A percentile compares a stretch with the other conserved stretches of the same genome.
phyloP scores from a whole-genome alignment of 2,888 invertebrate genomes.

The Phortica okadai region DNA sequence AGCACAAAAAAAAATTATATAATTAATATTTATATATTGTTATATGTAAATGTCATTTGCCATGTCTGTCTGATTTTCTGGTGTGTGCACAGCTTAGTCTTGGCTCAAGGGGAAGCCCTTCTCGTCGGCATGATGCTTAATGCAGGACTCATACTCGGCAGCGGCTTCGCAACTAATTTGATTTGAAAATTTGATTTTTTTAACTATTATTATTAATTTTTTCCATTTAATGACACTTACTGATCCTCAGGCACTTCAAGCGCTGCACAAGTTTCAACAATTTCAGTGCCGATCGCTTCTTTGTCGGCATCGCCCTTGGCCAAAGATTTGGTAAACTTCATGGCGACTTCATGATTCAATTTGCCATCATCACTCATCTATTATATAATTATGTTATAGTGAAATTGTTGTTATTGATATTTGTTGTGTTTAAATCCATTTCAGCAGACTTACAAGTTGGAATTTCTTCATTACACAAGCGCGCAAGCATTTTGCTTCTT shows the following conservation, averaged over 20 bases:
- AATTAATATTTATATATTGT: no score
- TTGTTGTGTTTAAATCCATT: background rate
- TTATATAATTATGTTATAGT: background rate
- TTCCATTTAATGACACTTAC: slow-evolving; percentile 54
- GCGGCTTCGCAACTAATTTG: slow-evolving; percentile 69
- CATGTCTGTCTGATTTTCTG: no score
- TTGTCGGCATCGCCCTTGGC: slow-evolving; percentile 60
- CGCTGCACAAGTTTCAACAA: slow-evolving; percentile 60
- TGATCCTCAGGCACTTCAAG: slow-evolving; percentile 69
- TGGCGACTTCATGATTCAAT: slow-evolving; percentile 57
- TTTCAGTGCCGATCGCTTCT: slow-evolving; percentile 50
- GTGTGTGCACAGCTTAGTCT: no score
- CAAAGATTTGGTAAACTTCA: slow-evolving; percentile 58
- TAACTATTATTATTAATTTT: background rate
- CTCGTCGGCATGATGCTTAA: slow-evolving; percentile 58
- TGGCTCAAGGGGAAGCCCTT: slow-evolving; percentile 51
- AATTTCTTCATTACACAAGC: slow-evolving; percentile 56
- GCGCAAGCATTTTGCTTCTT: background rate
- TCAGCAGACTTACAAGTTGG: slow-evolving; percentile 63
- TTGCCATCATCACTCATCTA: slow-evolving; percentile 72
- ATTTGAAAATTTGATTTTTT: background rate
- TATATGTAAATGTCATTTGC: no score
- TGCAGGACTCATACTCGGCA: slow-evolving; percentile 60
- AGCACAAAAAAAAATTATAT: no score
- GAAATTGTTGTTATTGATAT: background rate